Conservation (phyloP, 37 sponge, comb jelly and placozoan species). For the Diacarnus erythraeanus region DNA sequence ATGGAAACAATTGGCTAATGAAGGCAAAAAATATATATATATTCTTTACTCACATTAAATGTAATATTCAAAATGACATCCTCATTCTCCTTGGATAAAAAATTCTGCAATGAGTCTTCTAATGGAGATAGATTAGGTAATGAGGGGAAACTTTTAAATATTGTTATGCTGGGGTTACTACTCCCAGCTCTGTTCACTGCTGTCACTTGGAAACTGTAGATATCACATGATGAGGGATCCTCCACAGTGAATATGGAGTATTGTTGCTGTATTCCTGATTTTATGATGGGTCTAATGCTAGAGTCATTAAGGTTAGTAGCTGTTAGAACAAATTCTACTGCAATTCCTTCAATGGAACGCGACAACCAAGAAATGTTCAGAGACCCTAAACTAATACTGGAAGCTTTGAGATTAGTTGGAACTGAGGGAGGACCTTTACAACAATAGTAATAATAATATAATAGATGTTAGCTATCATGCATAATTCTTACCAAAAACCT, state of each 20-base stretch:
- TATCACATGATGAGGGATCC: not conserved
- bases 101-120: not conserved
- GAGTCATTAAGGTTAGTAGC: not conserved
- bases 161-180: not conserved
- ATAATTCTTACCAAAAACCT: too few species aligned
- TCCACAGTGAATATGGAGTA: not conserved
- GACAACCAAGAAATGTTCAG: not conserved
- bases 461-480: too few species aligned
- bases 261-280: not conserved
- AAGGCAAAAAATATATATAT: not conserved
- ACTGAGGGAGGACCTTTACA: not conserved
- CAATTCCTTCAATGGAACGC: too few species aligned
- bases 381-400: not conserved
- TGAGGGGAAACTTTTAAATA: not conserved
- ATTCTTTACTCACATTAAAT: not conserved
- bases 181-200: not conserved
- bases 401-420: not conserved
- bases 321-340: not conserved
- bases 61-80: not conserved
- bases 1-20: too few species aligned
- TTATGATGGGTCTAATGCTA: not conserved
- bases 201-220: constrained; percentile 1
- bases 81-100: not conserved
- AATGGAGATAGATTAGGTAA: not conserved
- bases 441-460: too few species aligned